Percentiles rank a stretch among this genome's conserved stretches.
These are phyloP conservation scores for Lethrus apterus DNA, from an alignment of 1,140 invertebrate genomes.

Conservation along the genomic window DNA sequence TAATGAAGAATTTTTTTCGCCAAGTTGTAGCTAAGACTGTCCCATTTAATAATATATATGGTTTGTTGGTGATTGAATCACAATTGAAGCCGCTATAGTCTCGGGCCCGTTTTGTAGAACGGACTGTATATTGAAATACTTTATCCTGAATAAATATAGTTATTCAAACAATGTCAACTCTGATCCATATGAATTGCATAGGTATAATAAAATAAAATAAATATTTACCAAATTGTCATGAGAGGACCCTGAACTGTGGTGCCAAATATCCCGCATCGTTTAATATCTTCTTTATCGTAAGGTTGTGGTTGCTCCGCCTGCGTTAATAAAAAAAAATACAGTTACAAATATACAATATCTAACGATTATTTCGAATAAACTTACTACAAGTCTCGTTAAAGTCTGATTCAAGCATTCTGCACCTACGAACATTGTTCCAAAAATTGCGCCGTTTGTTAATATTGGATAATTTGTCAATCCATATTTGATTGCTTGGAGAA, in stretches of 20 bases:
- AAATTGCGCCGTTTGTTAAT: constrained; percentile 64
- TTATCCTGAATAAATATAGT: too few species aligned
- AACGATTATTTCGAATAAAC: constrained; percentile 18
- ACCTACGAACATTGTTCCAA: constrained; percentile 67
- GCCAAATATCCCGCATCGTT: constrained; percentile 53
- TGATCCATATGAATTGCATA: too few species aligned
- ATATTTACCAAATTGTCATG: constrained; percentile 52
- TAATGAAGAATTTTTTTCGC: too few species aligned
- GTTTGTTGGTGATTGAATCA: too few species aligned
- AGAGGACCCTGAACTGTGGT: constrained; percentile 53
- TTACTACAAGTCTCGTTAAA: constrained; percentile 55
- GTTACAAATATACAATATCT: constrained; percentile 23
- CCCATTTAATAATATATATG: too few species aligned
- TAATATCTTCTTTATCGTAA: constrained; percentile 47
- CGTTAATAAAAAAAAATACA: constrained; percentile 27
- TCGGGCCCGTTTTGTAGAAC: too few species aligned
- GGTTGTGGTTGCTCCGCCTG: constrained; percentile 42
- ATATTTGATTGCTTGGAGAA: not conserved
- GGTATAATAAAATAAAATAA: constrained; percentile 6
- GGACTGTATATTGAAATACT: too few species aligned
- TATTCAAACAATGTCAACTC: too few species aligned
- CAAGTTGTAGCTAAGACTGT: too few species aligned
- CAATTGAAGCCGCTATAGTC: too few species aligned
- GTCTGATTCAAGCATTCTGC: constrained; percentile 73
- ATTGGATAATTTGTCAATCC: constrained; percentile 50